Percentiles rank a stretch among this genome's conserved stretches.
Evolutionary conservation across 2,797 vertebrate genomes (phyloP).

Genomic region (Poecilia velifera): DNA sequence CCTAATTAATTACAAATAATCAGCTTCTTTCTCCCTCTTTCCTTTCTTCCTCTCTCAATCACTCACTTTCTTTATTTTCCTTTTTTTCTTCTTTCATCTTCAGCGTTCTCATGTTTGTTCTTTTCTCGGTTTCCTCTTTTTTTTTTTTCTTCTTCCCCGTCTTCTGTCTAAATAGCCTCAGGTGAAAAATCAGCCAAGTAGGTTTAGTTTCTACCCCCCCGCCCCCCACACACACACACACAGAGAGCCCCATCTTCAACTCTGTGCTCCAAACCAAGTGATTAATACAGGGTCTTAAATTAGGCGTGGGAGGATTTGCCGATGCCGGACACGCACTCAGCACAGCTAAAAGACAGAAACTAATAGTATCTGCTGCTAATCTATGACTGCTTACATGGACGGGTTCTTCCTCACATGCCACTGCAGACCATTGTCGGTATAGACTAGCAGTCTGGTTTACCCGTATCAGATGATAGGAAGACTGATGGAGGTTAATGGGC

Average conservation of each 20-base stretch:
- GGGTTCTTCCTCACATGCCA: slow-evolving; percentile 79
- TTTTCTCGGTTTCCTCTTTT: slow-evolving; percentile 47
- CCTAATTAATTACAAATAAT: slow-evolving; percentile 98
- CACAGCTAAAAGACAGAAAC: slow-evolving; percentile 70
- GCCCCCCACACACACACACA: background rate
- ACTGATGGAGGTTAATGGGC: slow-evolving; percentile 74
- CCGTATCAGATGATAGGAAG: slow-evolving; percentile 74
- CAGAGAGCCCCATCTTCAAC: slow-evolving; percentile 75
- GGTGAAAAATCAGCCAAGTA: slow-evolving; percentile 77
- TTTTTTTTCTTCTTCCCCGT: slow-evolving; percentile 29
- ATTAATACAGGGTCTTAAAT: slow-evolving; percentile 83
- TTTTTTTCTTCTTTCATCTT: slow-evolving; percentile 40
- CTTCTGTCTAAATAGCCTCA: slow-evolving; percentile 71
- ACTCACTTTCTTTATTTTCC: slow-evolving; percentile 52
- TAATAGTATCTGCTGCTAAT: slow-evolving; percentile 78
- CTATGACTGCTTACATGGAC: slow-evolving; percentile 79
- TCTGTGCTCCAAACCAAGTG: slow-evolving; percentile 80
- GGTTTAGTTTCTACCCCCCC: slow-evolving; percentile 48
- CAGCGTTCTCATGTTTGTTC: slow-evolving; percentile 17
- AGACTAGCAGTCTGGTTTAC: slow-evolving; percentile 72
- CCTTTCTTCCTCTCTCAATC: slow-evolving; percentile 58
- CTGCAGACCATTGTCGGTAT: slow-evolving; percentile 68
- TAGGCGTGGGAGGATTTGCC: slow-evolving; percentile 81
- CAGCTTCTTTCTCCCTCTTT: slow-evolving; percentile 83
- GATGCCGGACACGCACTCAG: slow-evolving; percentile 72